Conservation (phyloP, 2,888 invertebrate species). For the Trichopoda pennipes region DNA sequence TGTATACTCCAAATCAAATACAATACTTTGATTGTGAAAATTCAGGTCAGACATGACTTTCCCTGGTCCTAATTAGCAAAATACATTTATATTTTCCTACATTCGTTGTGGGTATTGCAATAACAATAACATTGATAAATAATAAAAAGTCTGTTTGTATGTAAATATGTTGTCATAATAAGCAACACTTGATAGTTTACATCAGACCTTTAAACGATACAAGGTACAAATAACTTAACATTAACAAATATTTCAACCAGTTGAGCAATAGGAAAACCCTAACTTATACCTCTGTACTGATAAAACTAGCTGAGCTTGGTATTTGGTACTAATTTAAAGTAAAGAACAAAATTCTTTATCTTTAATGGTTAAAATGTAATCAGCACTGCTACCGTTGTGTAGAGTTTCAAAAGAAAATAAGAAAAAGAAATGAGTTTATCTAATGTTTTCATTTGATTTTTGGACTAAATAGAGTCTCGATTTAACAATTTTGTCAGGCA, state of each 20-base stretch:
- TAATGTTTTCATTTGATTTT: no score
- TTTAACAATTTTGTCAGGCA: no score
- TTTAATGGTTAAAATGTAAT: conserved; percentile 76
- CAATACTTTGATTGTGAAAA: conserved; percentile 31
- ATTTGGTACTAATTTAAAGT: conserved; percentile 74
- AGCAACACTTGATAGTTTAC: conserved; percentile 75
- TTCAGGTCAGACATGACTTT: conserved; percentile 27
- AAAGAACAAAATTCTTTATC: conserved; percentile 75
- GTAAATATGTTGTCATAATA: conserved; percentile 52
- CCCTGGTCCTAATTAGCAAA: conserved; percentile 1
- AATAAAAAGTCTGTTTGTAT: conserved; percentile 17
- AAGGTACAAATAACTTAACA: conserved; percentile 56
- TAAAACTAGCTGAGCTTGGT: conserved; percentile 61
- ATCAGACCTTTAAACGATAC: conserved; percentile 70
- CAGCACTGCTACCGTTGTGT: conserved; percentile 42
- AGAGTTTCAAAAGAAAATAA: neutral
- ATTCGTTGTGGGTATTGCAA: conserved; percentile 6
- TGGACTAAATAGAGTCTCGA: no score
- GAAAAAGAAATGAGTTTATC: no score
- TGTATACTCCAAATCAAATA: neutral
- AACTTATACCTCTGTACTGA: no score
- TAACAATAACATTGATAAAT: conserved; percentile 41
- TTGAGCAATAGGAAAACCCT: no score
- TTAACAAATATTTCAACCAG: conserved; percentile 8
- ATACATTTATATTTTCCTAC: conserved; percentile 27